These are phyloP conservation scores for Nesogale talazaci DNA, from an alignment of 2,113 vertebrate genomes.

Conservation along the genomic window DNA sequence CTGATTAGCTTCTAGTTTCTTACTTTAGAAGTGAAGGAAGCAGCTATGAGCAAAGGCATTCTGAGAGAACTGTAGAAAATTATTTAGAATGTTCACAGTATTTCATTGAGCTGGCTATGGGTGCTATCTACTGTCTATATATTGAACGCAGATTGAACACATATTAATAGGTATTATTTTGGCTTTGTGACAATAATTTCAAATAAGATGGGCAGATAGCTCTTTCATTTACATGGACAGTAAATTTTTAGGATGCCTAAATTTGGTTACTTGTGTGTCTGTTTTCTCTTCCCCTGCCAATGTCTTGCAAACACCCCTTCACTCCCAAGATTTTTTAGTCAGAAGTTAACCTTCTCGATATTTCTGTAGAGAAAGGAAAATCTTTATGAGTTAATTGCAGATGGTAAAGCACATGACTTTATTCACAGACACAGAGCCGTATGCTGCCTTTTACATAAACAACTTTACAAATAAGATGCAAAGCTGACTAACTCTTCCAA, in stretches of 20 bases:
- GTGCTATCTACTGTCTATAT: not conserved
- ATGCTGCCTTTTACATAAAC: not conserved
- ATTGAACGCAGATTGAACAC: not conserved
- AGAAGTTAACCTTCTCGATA: not conserved
- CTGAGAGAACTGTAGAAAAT: slow-evolving; percentile 12
- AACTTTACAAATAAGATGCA: not conserved
- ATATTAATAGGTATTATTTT: slow-evolving; percentile 1
- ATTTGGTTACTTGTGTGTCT: not conserved
- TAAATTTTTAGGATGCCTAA: not conserved
- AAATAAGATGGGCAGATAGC: not conserved
- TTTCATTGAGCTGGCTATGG: slow-evolving; percentile 4
- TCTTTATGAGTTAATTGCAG: not conserved
- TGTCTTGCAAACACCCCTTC: not conserved
- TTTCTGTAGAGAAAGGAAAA: not conserved
- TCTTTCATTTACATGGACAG: not conserved
- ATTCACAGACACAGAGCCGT: not conserved
- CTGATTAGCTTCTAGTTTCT: slow-evolving; percentile 2
- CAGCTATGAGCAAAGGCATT: slow-evolving; percentile 52
- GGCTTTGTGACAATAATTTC: slow-evolving; percentile 28
- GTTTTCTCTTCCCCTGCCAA: not conserved
- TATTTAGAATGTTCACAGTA: slow-evolving; percentile 48
- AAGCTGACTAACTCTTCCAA: not conserved
- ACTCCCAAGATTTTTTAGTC: not conserved
- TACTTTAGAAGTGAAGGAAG: slow-evolving; percentile 55
- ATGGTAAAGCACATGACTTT: slow-evolving; percentile 23